Conservation (phyloP, 2,113 vertebrate genomes). For the Sylvia atricapilla region DNA sequence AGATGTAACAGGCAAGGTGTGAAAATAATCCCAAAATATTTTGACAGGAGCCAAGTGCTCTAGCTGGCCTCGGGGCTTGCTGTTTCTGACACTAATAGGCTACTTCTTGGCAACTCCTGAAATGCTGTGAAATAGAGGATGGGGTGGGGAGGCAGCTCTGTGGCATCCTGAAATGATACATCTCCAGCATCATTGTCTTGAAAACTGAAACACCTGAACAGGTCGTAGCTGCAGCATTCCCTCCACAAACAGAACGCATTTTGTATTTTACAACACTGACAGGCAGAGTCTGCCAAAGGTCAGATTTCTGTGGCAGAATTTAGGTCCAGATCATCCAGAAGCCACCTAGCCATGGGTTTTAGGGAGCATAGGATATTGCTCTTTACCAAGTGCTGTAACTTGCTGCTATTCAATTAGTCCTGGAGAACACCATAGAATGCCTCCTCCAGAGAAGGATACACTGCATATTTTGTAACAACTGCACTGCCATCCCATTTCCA, state of each 20-base stretch:
- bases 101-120: background rate
- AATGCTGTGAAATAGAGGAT: background rate
- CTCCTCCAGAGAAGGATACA: background rate
- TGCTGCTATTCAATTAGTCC: background rate
- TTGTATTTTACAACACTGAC: background rate
- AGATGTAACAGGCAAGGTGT: background rate
- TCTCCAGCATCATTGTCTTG: background rate
- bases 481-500: background rate
- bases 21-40: background rate
- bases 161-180: background rate
- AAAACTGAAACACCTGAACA: background rate
- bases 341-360: rapidly evolving
- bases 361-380: background rate
- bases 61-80: background rate
- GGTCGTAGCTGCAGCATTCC: background rate
- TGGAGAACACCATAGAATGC: background rate
- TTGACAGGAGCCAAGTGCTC: background rate
- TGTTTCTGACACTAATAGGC: background rate
- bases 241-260: background rate
- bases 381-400: background rate
- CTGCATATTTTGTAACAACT: background rate
- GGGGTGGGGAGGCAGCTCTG: background rate
- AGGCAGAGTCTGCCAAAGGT: background rate
- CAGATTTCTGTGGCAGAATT: background rate
- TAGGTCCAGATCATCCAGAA: background rate